These are phyloP conservation scores for Silvanus unidentatus DNA, from an alignment of 2,888 invertebrate genomes.

Conservation along the genomic window DNA sequence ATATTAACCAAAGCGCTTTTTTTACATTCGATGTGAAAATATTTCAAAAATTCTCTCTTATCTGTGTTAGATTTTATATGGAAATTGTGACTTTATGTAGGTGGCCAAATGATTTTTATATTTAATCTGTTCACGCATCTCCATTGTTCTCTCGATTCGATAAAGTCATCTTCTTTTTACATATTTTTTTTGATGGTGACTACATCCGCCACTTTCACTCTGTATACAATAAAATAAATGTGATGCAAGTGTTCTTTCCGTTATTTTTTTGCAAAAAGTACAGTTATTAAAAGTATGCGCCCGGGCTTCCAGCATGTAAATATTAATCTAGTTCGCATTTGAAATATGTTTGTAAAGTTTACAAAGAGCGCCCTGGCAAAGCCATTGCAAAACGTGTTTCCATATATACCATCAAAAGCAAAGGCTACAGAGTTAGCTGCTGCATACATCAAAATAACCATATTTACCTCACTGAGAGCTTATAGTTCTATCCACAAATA, in stretches of 20 bases:
- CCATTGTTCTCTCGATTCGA: too few species aligned
- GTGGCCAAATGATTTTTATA: too few species aligned
- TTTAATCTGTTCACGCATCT: too few species aligned
- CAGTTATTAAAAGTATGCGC: too few species aligned
- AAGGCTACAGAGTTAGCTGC: conserved; percentile 13
- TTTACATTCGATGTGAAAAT: not conserved
- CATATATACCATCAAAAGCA: conserved; percentile 23
- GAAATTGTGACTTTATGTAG: too few species aligned
- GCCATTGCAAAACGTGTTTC: conserved; percentile 4
- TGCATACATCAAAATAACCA: conserved; percentile 40
- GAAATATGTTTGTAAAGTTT: conserved; percentile 1
- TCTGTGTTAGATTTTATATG: too few species aligned
- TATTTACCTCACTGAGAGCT: conserved; percentile 40
- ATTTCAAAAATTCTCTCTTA: not conserved
- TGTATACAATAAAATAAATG: too few species aligned
- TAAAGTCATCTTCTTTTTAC: too few species aligned
- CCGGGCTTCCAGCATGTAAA: not conserved
- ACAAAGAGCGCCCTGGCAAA: not conserved
- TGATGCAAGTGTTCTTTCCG: too few species aligned
- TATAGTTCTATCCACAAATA: conserved; percentile 44
- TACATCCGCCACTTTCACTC: too few species aligned
- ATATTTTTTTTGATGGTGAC: too few species aligned
- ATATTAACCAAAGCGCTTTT: not conserved
- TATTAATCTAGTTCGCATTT: conserved; percentile 4
- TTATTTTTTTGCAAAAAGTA: too few species aligned